Evolutionary conservation across 2,797 vertebrate species (phyloP).

Genomic region (Pelobates cultripes): DNA sequence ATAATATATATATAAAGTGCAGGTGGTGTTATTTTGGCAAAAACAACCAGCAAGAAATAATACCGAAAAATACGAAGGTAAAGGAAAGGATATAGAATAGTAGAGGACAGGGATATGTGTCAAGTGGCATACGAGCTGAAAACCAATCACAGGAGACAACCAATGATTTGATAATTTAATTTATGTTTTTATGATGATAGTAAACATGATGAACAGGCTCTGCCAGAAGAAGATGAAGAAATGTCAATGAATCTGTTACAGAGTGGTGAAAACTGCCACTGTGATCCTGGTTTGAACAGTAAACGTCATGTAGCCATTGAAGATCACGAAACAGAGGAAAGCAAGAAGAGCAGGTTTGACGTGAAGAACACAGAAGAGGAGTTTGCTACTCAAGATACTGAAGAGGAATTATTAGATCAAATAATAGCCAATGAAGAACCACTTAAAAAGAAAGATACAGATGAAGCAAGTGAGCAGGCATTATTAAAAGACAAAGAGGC

Average conservation of each 20-base stretch:
- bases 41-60: too few relatives aligned
- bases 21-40: too few relatives aligned
- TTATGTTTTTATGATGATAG: constrained; percentile 60
- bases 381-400: constrained; percentile 29
- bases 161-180: background rate
- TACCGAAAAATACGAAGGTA: too few relatives aligned
- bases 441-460: constrained; percentile 32
- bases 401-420: background rate
- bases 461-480: constrained; percentile 19
- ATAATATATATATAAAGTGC: too few relatives aligned
- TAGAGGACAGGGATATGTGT: too few relatives aligned
- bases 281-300: constrained; percentile 67
- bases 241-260: constrained; percentile 23
- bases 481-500: constrained; percentile 36
- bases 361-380: constrained; percentile 52
- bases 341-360: constrained; percentile 77
- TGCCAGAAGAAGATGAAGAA: constrained; percentile 50
- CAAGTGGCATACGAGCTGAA: too few relatives aligned
- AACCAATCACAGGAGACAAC: background rate
- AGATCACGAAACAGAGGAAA: constrained; percentile 70
- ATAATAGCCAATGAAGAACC: constrained; percentile 11
- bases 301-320: constrained; percentile 70
- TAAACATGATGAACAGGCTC: constrained; percentile 54
- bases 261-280: constrained; percentile 54
- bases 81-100: too few relatives aligned